Evolutionary conservation across 2,797 vertebrate species (phyloP), one percentile per base, ranked within the genome.

Genomic region (Clarias laeviceps): DNA sequence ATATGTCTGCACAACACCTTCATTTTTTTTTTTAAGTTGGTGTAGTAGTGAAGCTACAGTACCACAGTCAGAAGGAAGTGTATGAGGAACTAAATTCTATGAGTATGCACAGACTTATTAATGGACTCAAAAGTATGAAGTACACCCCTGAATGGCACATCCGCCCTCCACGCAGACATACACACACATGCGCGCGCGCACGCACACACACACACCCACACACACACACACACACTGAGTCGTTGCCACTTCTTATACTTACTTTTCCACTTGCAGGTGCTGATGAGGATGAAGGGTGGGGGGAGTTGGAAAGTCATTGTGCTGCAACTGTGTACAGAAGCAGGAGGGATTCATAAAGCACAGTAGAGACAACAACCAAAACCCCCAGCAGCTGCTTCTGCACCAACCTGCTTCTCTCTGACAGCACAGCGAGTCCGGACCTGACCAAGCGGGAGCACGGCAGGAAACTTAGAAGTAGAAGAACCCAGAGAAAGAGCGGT

Each of bases 191-290:
- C 59, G 91, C 27, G 50, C 61, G 22, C 70, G 15, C 84, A 59
- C 22, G 32, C 40, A 32, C 78, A 9, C 78, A 56, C 50, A 76
- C 65, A 22, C 74, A 15, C 80, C 54, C 17, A 59, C 40, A 27
- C 82, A 7, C 78, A 66, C 62, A 57, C 66, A 83, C 90, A 93
- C 61, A 87, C 91, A 91, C 92, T 92, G 91, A 91, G 91, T 50
- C 59, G 1, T 77, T 76, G 50, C 64, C 57, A 57, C 82, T 79
- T 73, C 62, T 84, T 70, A 76, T 87, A 90, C 85, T 90, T 89
- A 88, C 85, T 89, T 83, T 94, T 91, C 22, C 91, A 93, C 90
- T 93, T 91, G 92, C 89, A 92, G 91, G 92, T 93, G 92, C 91
- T 92, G 89, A 64, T 87, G 79, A 82, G 27, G 83, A 80, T 80